Base-by-base conservation (phyloP, 1,140 invertebrate species). In the Atta colombica region DNA sequence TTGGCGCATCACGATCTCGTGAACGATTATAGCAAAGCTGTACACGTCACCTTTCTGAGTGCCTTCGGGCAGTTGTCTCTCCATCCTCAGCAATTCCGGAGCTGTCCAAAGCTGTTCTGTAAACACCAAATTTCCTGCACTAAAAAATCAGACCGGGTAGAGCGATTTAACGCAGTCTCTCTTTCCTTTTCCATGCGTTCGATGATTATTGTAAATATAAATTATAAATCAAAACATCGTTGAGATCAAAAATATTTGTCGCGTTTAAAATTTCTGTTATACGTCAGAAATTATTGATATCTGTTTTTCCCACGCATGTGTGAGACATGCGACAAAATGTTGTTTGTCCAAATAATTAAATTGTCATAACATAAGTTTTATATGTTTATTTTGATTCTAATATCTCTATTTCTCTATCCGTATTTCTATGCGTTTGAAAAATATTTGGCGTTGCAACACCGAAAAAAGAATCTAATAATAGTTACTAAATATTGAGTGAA, bases 1-100 rank as follows among this genome's bases (percentile, higher is more conserved):
- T 94, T 98, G 97, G 84, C 98, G 95, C 80, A 97, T 96, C 25
- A 98, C 96, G 84, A 99, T 99, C 95, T 99, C 99, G 92, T 99
- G 98, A 86, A 99, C 97, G 87, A 99, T 99, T 89, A 99, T 98
- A n/a, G 97, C 98, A 93, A 99, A 99, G 31, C 98, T 99, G 93
- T 99, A 99, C 0, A 99, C 97, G 94, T 99, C 99, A 0, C 97
- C 98, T 94, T 98, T 99, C 91, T 98, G 98, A 0, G 97, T 98
- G 1, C 98, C 98, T 92, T 97, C 97, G 0, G 96, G 96, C 10
- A 97, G 96, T 10, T 96, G 96, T 49, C 96, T 95, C 18, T 97
- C 95, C 94, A 98, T 96, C 53, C 98, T 96, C 28, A 99, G 94
- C 2, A 99, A 93, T 94, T 99, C 99, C 0, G 99, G 99, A 1